phyloP scores from a whole-genome alignment of 2,888 invertebrate genomes.

The Dusona sp. region DNA sequence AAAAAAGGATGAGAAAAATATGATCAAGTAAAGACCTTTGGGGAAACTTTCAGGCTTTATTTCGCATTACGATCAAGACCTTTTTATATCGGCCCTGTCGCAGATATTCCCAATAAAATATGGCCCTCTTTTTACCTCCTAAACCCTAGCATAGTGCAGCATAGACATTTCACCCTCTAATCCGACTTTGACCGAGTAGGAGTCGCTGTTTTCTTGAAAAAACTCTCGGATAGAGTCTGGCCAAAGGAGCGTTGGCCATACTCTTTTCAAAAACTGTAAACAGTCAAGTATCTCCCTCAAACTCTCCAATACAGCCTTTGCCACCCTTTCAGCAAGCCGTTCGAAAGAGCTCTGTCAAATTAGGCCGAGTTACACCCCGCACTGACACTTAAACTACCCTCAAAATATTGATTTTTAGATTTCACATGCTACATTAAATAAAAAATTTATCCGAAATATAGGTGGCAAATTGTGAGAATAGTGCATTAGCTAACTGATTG shows the following conservation, averaged over 20 bases:
- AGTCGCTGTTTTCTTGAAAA: neutral
- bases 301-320: neutral
- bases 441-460: neutral
- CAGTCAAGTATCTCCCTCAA: neutral
- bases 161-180: slow-evolving; percentile 15
- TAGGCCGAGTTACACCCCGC: too few species aligned
- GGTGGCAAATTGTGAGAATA: neutral
- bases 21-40: slow-evolving; percentile 30
- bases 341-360: neutral
- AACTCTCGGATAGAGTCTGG: neutral
- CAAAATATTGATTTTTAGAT: neutral
- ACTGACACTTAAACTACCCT: neutral
- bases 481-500: neutral
- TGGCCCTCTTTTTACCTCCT: slow-evolving; percentile 14
- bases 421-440: too few species aligned
- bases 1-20: slow-evolving; percentile 11
- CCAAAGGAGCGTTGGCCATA: neutral
- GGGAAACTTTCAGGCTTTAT: slow-evolving; percentile 44
- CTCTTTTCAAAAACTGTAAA: neutral
- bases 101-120: slow-evolving; percentile 49
- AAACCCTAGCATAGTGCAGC: neutral
- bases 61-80: slow-evolving; percentile 57
- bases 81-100: slow-evolving; percentile 47
- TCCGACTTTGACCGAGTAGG: slow-evolving; percentile 11
- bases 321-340: neutral